Evolutionary conservation across 2,888 invertebrate species (phyloP).

Genomic region (Conchocele bisecta): DNA sequence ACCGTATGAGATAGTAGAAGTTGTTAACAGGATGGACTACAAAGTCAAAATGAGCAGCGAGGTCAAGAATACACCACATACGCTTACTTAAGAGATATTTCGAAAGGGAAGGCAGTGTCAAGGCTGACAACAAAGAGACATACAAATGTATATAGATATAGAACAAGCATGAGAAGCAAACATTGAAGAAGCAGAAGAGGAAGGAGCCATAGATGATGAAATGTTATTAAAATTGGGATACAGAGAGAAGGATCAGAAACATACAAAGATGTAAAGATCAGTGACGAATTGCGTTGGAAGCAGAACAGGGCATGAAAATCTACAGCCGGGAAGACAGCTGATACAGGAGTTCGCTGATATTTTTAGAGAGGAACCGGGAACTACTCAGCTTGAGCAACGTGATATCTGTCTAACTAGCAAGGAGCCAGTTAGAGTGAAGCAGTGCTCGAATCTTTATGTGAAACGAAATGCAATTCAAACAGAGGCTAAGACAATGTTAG

Average conservation of each 20-base stretch:
- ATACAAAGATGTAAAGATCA: not conserved
- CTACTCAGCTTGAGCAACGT: not conserved
- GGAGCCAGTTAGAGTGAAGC: not conserved
- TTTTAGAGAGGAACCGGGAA: conserved; percentile 7
- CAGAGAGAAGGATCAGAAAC: not conserved
- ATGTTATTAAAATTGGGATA: not conserved
- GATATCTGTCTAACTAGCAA: not conserved
- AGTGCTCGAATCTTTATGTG: not conserved
- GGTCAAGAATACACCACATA: no score
- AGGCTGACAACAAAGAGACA: no score
- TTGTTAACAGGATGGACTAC: conserved; percentile 20
- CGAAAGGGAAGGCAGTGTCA: no score
- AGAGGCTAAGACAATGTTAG: not conserved
- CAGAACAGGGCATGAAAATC: not conserved
- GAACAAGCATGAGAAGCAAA: not conserved
- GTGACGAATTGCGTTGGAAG: not conserved
- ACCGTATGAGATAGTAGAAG: conserved; percentile 13
- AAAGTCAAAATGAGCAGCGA: not conserved
- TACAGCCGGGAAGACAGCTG: no score
- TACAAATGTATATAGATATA: not conserved
- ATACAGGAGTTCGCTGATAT: not conserved
- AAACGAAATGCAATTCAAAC: not conserved
- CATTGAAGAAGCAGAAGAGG: not conserved
- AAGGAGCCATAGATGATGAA: not conserved
- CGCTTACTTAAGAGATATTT: no score